These are phyloP conservation scores for Aplocera efformata DNA, from an alignment of 2,888 invertebrate genomes.

Conservation along the genomic window DNA sequence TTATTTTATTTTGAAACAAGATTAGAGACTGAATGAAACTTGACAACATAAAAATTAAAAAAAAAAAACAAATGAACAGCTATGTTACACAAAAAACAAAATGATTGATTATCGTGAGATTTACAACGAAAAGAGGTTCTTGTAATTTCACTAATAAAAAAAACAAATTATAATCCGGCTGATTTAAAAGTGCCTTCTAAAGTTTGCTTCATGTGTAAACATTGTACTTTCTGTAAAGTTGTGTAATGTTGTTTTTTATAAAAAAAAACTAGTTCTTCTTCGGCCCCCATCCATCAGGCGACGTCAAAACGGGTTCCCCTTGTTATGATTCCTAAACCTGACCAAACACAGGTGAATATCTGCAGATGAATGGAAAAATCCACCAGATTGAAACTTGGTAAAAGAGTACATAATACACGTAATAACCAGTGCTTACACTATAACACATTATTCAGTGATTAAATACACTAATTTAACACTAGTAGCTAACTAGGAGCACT, in stretches of 20 bases:
- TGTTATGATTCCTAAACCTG: constrained; percentile 57
- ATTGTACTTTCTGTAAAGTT: constrained; percentile 52
- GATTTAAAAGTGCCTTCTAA: constrained; percentile 41
- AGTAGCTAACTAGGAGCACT: constrained; percentile 61
- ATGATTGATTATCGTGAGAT: too few relatives aligned
- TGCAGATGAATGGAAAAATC: constrained; percentile 52
- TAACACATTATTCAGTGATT: constrained; percentile 27
- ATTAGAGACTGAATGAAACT: too few relatives aligned
- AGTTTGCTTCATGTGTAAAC: constrained; percentile 43
- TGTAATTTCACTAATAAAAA: constrained; percentile 8
- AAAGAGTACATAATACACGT: constrained; percentile 37
- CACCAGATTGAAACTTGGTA: constrained; percentile 37
- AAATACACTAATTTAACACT: constrained; percentile 53
- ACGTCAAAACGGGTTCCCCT: constrained; percentile 55
- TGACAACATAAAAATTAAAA: too few relatives aligned
- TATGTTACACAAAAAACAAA: too few relatives aligned
- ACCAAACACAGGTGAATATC: constrained; percentile 39
- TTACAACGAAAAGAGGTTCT: neutral
- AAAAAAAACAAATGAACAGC: too few relatives aligned
- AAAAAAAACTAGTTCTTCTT: constrained; percentile 46
- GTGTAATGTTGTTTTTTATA: constrained; percentile 56
- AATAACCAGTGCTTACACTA: constrained; percentile 14
- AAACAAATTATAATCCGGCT: constrained; percentile 37
- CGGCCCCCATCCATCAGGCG: constrained; percentile 47
- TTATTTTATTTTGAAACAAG: too few relatives aligned